These are phyloP conservation scores for Morinoia aosen DNA, from an alignment of 2,888 invertebrate species.

Conservation along the genomic window DNA sequence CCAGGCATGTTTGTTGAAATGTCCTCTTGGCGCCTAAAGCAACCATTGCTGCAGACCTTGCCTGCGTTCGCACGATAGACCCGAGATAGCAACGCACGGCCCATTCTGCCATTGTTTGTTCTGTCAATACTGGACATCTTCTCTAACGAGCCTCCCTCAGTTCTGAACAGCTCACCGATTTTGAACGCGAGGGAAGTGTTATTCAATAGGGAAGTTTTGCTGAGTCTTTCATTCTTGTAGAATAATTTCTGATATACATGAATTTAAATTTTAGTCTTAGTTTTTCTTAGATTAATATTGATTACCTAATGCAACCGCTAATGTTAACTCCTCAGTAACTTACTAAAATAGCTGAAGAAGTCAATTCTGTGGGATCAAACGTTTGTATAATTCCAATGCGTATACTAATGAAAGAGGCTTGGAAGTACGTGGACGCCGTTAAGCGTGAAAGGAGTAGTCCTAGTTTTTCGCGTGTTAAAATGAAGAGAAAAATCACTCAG, in stretches of 20 bases:
- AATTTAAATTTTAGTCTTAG: too few relatives aligned
- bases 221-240: neutral
- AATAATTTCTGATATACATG: neutral
- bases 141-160: neutral
- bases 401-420: too few relatives aligned
- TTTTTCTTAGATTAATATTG: too few relatives aligned
- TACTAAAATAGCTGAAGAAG: too few relatives aligned
- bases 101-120: neutral
- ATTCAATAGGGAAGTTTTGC: neutral
- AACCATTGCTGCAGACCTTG: neutral
- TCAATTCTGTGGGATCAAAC: too few relatives aligned
- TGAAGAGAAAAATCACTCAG: too few relatives aligned
- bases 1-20: neutral
- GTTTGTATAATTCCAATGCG: too few relatives aligned
- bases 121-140: neutral
- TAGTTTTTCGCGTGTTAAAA: too few relatives aligned
- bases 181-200: neutral
- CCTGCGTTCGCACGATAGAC: neutral
- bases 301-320: too few relatives aligned
- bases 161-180: neutral
- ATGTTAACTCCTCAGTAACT: too few relatives aligned
- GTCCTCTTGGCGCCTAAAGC: neutral
- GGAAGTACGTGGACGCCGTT: too few relatives aligned
- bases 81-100: neutral
- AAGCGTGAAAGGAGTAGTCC: too few relatives aligned